Evolutionary conservation across 2,113 vertebrate genomes (phyloP).

Genomic region (Grammomys dolichurus): DNA sequence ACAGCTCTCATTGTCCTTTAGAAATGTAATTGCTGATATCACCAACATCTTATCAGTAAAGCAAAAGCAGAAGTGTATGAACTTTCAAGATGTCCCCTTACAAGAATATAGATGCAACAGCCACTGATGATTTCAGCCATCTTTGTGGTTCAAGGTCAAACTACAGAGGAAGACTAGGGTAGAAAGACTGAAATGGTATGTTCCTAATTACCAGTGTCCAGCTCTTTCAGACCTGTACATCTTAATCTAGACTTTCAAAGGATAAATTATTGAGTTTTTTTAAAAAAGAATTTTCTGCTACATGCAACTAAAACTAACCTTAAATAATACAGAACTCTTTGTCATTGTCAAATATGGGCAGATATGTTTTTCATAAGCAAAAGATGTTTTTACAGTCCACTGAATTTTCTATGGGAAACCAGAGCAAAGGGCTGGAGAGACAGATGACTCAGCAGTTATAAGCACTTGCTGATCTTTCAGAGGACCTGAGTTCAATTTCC

Average conservation of each 20-base stretch:
- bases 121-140: background rate
- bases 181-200: background rate
- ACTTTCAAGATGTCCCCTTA: background rate
- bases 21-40: background rate
- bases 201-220: background rate
- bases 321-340: slow-evolving; percentile 18
- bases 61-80: slow-evolving; percentile 1
- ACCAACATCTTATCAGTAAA: background rate
- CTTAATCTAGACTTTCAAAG: background rate
- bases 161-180: background rate
- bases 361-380: background rate
- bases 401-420: background rate
- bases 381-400: background rate
- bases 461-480: background rate
- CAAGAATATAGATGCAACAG: background rate
- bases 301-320: background rate
- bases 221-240: background rate
- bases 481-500: background rate
- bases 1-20: background rate
- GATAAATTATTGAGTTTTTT: background rate
- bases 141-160: background rate
- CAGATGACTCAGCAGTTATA: background rate
- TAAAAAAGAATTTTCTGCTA: background rate
- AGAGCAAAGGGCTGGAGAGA: background rate
- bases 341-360: background rate